phyloP scores from a whole-genome alignment of 37 sponge, comb jelly and placozoan genomes.

The Cladorhizidae sp. region DNA sequence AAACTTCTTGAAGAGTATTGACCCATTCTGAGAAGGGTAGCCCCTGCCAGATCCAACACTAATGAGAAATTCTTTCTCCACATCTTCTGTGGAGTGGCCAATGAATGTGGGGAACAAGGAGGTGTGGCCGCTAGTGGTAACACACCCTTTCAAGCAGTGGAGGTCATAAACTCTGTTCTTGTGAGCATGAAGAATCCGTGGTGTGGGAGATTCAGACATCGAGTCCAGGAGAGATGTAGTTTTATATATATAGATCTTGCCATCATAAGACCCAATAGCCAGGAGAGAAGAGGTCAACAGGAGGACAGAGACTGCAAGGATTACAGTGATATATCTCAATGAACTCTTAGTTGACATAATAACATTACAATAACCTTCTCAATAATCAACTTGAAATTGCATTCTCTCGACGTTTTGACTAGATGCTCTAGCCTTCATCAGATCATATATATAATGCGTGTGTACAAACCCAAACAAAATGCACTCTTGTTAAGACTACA shows the following conservation, averaged over 20 bases:
- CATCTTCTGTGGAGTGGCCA: conserved; percentile 11
- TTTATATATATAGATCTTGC: conserved; percentile 11
- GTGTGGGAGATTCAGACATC: neutral
- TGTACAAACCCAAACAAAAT: no score
- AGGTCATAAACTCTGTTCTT: conserved; percentile 25
- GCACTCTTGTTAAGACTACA: no score
- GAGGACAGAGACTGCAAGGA: conserved; percentile 28
- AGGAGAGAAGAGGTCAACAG: conserved; percentile 15
- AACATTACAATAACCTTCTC: no score
- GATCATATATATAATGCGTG: no score
- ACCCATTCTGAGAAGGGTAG: neutral
- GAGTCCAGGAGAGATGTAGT: neutral
- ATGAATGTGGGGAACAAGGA: conserved; percentile 48
- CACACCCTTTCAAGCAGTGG: conserved; percentile 6
- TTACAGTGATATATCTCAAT: no score
- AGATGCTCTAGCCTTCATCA: no score
- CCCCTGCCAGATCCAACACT: conserved; percentile 44
- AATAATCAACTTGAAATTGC: no score
- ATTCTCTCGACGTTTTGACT: no score
- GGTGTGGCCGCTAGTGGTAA: conserved; percentile 32
- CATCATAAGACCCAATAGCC: conserved; percentile 33
- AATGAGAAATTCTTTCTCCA: conserved; percentile 31
- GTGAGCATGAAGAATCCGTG: neutral
- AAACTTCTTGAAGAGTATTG: conserved; percentile 8
- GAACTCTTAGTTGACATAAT: no score